A percentile compares a stretch with the other conserved stretches of the same genome.
These are phyloP conservation scores for Candoia aspera DNA, from an alignment of 2,113 vertebrate species.

Conservation along the genomic window DNA sequence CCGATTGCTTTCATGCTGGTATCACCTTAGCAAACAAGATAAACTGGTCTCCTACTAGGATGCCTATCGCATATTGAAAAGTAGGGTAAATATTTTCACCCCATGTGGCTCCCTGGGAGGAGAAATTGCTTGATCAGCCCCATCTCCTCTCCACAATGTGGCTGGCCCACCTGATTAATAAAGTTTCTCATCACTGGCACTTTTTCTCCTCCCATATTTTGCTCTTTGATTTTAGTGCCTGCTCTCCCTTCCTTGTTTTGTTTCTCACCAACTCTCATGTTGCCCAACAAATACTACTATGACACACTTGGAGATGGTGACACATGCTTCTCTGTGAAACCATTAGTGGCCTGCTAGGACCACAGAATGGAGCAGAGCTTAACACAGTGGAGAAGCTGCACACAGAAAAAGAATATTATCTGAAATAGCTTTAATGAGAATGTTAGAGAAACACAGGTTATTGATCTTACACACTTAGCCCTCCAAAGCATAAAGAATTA, in stretches of 20 bases:
- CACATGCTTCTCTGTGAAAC: too few relatives aligned
- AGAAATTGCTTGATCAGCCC: background rate
- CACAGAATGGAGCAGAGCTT: too few relatives aligned
- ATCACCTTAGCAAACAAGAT: background rate
- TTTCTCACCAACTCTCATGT: background rate
- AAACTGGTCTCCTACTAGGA: background rate
- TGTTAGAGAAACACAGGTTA: too few relatives aligned
- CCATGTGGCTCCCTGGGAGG: background rate
- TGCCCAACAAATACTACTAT: background rate
- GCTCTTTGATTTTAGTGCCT: background rate
- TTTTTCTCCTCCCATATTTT: background rate
- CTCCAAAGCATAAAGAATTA: too few relatives aligned
- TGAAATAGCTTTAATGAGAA: too few relatives aligned
- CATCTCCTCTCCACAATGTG: background rate
- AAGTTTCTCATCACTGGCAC: background rate
- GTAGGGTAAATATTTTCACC: background rate
- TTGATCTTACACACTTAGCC: too few relatives aligned
- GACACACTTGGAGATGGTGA: background rate
- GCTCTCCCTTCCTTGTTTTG: background rate
- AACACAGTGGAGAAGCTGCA: too few relatives aligned
- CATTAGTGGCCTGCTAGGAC: too few relatives aligned
- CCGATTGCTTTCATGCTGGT: background rate
- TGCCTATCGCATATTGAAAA: background rate
- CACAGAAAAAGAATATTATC: too few relatives aligned
- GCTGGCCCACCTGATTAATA: background rate